Percentiles rank a stretch among this genome's conserved stretches.
These are phyloP conservation scores for Zosterops japonicus DNA, from an alignment of 2,113 vertebrate genomes.

Conservation along the genomic window DNA sequence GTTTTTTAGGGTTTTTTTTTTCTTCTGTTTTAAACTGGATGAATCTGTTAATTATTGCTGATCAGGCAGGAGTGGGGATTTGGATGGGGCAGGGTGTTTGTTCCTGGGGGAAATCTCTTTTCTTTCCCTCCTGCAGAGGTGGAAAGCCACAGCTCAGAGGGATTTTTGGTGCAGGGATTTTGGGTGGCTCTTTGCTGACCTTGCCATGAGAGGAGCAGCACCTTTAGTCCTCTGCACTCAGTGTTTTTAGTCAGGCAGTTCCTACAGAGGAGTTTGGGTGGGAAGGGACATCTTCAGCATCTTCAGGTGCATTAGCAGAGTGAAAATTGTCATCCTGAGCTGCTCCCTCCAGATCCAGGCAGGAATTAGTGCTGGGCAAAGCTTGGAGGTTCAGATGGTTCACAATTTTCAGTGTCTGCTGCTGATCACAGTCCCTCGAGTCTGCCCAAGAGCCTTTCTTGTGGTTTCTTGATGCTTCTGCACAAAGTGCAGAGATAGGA, in stretches of 20 bases:
- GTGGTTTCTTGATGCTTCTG: not conserved
- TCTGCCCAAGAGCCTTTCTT: not conserved
- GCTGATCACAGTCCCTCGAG: not conserved
- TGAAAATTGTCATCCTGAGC: not conserved
- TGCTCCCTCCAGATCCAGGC: not conserved
- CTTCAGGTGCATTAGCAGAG: not conserved
- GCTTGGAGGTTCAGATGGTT: not conserved
- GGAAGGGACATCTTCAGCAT: not conserved
- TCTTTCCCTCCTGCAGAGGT: not conserved
- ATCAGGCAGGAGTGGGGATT: not conserved
- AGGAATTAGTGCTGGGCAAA: not conserved
- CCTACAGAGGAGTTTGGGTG: no score
- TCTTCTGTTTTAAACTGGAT: not conserved
- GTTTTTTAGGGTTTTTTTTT: no score
- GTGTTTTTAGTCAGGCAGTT: not conserved
- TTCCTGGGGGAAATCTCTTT: not conserved
- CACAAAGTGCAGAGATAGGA: not conserved
- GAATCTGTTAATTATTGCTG: not conserved
- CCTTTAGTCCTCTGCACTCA: fast-evolving
- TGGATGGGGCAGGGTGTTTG: not conserved
- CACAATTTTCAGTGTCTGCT: not conserved
- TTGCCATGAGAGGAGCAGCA: fast-evolving
- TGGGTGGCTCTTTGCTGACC: no score
- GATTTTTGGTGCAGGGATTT: not conserved
- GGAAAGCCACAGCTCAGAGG: fast-evolving